A percentile compares a stretch with the other conserved stretches of the same genome.
Evolutionary conservation across 2,797 vertebrate genomes (phyloP).

Genomic region (Momotus momota): DNA sequence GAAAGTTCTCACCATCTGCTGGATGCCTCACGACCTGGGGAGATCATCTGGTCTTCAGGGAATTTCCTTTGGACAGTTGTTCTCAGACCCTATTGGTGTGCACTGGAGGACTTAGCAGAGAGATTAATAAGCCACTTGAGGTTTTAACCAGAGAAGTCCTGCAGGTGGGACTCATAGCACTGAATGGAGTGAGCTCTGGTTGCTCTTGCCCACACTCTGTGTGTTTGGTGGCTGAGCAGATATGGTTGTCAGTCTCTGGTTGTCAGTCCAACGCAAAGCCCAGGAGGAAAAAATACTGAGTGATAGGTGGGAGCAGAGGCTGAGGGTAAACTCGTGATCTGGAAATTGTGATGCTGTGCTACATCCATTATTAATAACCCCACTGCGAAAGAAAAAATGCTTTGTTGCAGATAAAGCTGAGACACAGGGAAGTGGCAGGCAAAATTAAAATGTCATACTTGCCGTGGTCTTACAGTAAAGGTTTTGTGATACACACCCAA

Average conservation of each 20-base stretch:
- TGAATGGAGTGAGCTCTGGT: neutral
- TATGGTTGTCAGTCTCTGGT: neutral
- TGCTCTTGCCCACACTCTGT: neutral
- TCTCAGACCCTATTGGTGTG: neutral
- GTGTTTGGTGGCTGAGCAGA: neutral
- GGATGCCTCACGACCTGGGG: accelerated
- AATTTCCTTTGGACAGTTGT: neutral
- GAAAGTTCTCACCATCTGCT: constrained; percentile 3
- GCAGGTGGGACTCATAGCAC: neutral
- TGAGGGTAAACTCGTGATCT: constrained; percentile 3
- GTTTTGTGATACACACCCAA: constrained; percentile 48
- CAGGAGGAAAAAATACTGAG: neutral
- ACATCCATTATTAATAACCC: constrained; percentile 19
- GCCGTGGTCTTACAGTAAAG: neutral
- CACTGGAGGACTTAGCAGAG: neutral
- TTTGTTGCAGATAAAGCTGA: neutral
- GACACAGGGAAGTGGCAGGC: neutral
- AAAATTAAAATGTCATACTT: constrained; percentile 57
- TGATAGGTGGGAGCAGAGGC: neutral
- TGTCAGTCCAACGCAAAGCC: neutral
- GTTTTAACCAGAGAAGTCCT: neutral
- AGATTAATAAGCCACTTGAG: neutral
- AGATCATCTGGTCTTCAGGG: neutral
- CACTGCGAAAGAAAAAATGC: neutral
- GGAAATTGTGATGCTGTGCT: neutral